phyloP scores from a whole-genome alignment of 2,113 vertebrate genomes.

The Crotophaga sulcirostris region DNA sequence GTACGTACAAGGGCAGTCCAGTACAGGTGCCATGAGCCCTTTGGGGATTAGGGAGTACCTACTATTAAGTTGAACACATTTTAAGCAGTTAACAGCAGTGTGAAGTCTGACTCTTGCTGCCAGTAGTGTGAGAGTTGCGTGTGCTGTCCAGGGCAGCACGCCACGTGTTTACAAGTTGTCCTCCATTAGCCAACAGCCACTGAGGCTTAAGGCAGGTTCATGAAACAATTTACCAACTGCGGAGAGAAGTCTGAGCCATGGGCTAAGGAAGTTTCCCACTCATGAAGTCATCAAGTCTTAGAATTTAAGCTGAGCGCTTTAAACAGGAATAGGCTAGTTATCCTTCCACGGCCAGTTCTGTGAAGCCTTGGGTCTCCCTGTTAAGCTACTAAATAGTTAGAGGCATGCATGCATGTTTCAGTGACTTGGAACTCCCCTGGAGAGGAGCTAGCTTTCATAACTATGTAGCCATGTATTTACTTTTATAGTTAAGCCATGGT shows the following conservation, averaged over 20 bases:
- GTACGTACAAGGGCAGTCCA: background rate
- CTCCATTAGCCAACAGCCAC: slow-evolving; percentile 9
- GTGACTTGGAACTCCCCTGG: slow-evolving; percentile 1
- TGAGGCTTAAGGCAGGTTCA: slow-evolving; percentile 61
- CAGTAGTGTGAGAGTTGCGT: background rate
- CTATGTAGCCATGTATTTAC: background rate
- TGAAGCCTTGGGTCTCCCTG: slow-evolving; percentile 5
- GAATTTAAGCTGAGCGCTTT: background rate
- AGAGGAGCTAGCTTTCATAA: background rate
- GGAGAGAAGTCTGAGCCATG: background rate
- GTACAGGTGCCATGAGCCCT: background rate
- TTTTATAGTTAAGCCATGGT: slow-evolving; percentile 37
- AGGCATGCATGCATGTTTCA: background rate
- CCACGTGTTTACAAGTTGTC: background rate
- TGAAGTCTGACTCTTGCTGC: background rate
- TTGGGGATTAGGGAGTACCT: background rate
- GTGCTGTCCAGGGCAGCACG: background rate
- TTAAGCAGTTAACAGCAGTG: background rate
- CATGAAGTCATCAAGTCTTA: background rate
- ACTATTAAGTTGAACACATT: background rate
- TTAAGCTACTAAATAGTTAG: slow-evolving; percentile 19
- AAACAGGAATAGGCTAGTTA: background rate
- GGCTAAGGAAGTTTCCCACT: background rate
- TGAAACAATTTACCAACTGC: background rate
- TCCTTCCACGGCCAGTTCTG: background rate